Base-by-base conservation (phyloP, 2,888 invertebrate species). In the Archips crataeganus region DNA sequence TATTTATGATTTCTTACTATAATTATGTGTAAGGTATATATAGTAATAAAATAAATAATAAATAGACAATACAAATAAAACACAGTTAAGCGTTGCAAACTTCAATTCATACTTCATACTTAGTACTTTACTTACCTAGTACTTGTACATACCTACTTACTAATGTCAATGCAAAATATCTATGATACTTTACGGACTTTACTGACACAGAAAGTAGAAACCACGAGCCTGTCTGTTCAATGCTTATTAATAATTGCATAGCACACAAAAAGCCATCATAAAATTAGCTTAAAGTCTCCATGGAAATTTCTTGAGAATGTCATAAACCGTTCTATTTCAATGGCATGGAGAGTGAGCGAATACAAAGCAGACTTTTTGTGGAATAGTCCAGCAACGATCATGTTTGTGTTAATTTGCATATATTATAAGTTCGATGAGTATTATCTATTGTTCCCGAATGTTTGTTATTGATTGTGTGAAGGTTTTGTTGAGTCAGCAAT, bases 401-500 rank as follows among this genome's bases (percentile, higher is more conserved):
- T 75, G 78, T 77, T 79, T 76, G 79, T 77, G 75, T 23, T 62
- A 74, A 85, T 84, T 84, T 78, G 74, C 84, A 85, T 85, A 85
- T 84, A 82, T 79, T 82, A 81, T 79, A 77, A 77, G 47, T 62
- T 61, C 81, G 76, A 79, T 80, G 78, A 77, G 76, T 69, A 80
- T 78, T 80, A 76, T 79, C 68, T 63, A 23, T 82, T 74, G 60
- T 74, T n/a, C 54, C 62, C 69, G 32, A 15, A 68, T 45, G 66
- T 64, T 61, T 34, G 62, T 70, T 39, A 60, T 70, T 75, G 69
- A 73, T 69, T 71, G 61, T 73, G 70, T 68, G 75, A 74, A 67
- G 70, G 64, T 78, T 77, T 83, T 83, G 81, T 83, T 80, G 60
- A 78, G 9, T 68, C 47, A 70, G 73, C 32, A 65, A 74, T 74